These are phyloP conservation scores for Sogatella furcifera DNA, from an alignment of 1,140 invertebrate genomes.

Conservation along the genomic window DNA sequence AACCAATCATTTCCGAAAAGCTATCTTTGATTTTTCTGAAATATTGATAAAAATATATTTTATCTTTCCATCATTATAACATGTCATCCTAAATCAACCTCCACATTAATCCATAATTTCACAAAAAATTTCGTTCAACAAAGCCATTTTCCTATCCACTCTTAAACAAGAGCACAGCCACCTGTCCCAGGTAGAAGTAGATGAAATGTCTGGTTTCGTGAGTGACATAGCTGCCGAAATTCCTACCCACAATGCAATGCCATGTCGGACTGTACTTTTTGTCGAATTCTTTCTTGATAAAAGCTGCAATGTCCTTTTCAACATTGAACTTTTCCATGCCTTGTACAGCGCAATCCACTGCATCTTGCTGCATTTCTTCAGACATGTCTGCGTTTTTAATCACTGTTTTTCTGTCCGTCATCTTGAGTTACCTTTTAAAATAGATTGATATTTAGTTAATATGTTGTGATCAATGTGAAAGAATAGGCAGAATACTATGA, in stretches of 20 bases:
- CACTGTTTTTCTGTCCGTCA: conserved; percentile 97
- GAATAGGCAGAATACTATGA: too few relatives aligned
- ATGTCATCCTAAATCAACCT: too few relatives aligned
- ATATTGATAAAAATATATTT: too few relatives aligned
- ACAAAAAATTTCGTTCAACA: too few relatives aligned
- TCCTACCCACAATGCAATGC: conserved; percentile 91
- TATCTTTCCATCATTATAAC: too few relatives aligned
- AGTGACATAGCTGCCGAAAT: conserved; percentile 91
- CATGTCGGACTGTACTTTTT: conserved; percentile 98
- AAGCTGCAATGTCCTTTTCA: conserved; percentile 97
- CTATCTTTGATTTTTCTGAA: too few relatives aligned
- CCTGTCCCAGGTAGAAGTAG: conserved; percentile 93
- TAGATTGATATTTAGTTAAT: too few relatives aligned
- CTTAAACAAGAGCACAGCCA: conserved; percentile 96
- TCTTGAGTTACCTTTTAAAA: conserved; percentile 33
- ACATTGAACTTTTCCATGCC: conserved; percentile 99
- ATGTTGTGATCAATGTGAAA: too few relatives aligned
- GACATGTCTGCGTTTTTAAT: conserved; percentile 99
- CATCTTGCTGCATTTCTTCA: conserved; percentile 99
- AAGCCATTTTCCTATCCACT: conserved; percentile 60
- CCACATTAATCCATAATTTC: too few relatives aligned
- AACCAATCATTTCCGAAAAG: too few relatives aligned
- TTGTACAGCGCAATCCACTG: conserved; percentile 96
- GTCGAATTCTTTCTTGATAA: conserved; percentile 97
- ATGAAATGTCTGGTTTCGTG: conserved; percentile 97